Evolutionary conservation across 2,888 invertebrate genomes (phyloP), one percentile per base, ranked within the genome.

Genomic region (Cremastobaeus sp.): DNA sequence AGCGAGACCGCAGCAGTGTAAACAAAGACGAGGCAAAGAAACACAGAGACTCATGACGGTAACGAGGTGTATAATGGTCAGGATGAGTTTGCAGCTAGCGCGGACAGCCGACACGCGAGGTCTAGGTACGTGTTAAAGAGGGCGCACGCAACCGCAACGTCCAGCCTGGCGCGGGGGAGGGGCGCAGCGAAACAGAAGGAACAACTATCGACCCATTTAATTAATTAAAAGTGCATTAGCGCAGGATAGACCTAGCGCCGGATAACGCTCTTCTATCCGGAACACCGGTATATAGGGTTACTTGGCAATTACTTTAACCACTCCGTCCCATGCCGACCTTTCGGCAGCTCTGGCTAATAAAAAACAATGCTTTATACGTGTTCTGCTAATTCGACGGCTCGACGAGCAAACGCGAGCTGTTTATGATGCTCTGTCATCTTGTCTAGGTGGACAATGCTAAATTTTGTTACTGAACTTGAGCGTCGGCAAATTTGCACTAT

Each of bases 151-250:
- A 69, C 34, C 74, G 72, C 77, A 75, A 69, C 34, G 59, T 30
- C 45, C 45, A 47, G 35, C 18, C 1, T 14, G 50, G 11, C 34
- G 43, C 48, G 41, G 59, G 64, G 43, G 65, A 28, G 57, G 69
- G 57, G 71, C 21, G 35, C 35, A 43, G 47, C 39, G 50, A 62
- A 65, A 47, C 62, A 65, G 79, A 77, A 79, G 78, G 78, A 79
- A 82, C 76, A 77, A 70, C 84, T 82, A 84, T 85, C 83, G 83
- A 82, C 82, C 85, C 86, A 86, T 88, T 87, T 87, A 88, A 87
- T 88, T 88, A 88, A 88, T 88, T 88, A 87, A 87, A 86, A 87
- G 85, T 87, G 87, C 87, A 87, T 87, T 87, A 86, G 85, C 84
- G 77, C 70, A 78, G 79, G 77, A 72, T 66, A 57, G 66, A 60